Conservation (phyloP, 2,113 vertebrate species). For the Lepisosteus osseus region DNA sequence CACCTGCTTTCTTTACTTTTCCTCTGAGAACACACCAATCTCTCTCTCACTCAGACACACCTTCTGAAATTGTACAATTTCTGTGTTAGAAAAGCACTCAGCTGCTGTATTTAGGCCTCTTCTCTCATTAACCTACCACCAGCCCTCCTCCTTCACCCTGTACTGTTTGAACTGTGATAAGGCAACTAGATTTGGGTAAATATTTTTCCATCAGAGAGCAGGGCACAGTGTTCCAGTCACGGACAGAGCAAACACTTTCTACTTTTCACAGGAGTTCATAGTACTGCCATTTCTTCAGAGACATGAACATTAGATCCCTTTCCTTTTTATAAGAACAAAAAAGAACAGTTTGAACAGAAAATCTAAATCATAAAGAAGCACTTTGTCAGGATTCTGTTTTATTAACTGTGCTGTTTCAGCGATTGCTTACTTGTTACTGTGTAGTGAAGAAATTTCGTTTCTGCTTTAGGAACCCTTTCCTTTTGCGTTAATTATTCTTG, state of each 20-base stretch:
- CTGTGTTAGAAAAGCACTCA: neutral
- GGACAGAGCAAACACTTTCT: conserved; percentile 2
- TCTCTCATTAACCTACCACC: neutral
- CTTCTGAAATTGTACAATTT: neutral
- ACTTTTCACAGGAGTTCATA: neutral
- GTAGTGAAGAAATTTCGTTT: too few relatives aligned
- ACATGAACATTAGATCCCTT: too few relatives aligned
- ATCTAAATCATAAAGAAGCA: too few relatives aligned
- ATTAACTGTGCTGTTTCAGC: too few relatives aligned
- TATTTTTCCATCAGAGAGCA: conserved; percentile 14
- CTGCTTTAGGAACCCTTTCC: too few relatives aligned
- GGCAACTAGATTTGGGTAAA: conserved; percentile 20
- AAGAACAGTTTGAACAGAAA: too few relatives aligned
- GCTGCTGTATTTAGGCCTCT: neutral
- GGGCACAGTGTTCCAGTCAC: conserved; percentile 10
- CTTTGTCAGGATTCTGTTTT: too few relatives aligned
- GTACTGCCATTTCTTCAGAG: neutral
- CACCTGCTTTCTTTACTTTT: neutral
- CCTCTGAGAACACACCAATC: neutral
- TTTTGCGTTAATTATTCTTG: too few relatives aligned
- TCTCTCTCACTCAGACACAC: neutral
- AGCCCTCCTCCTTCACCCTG: neutral
- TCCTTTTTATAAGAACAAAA: too few relatives aligned
- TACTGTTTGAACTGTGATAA: conserved; percentile 26
- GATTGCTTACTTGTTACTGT: too few relatives aligned